Percentiles rank a stretch among this genome's conserved stretches.
phyloP scores from a whole-genome alignment of 2,797 vertebrate species.

The Nasua narica region DNA sequence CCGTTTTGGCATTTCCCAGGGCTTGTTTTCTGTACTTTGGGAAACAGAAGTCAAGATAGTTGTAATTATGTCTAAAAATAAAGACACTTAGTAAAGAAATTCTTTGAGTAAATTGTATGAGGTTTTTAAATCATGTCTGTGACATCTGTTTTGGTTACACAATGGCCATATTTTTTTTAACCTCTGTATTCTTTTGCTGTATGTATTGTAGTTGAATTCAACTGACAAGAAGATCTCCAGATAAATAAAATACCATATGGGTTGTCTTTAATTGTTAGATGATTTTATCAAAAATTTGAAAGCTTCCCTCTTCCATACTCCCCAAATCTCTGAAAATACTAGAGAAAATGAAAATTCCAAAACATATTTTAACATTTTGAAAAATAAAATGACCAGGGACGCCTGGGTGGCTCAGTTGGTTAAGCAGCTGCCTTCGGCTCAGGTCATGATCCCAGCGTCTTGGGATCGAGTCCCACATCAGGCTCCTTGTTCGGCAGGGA shows the following conservation, averaged over 20 bases:
- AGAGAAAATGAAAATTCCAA: not conserved
- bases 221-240: not conserved
- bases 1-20: not conserved
- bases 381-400: slow-evolving; percentile 28
- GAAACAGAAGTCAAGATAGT: not conserved
- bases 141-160: not conserved
- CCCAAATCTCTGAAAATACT: not conserved
- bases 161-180: not conserved
- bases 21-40: not conserved
- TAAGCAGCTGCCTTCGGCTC: no score
- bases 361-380: not conserved
- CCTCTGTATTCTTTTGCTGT: not conserved
- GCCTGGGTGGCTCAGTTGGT: no score
- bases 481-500: no score
- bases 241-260: not conserved
- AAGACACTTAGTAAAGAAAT: not conserved
- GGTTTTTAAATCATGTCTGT: not conserved
- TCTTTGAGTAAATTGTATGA: not conserved
- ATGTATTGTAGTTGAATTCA: not conserved
- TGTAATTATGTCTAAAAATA: not conserved
- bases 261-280: not conserved
- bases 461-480: no score
- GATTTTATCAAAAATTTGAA: slow-evolving; percentile 17
- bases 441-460: no score
- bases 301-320: not conserved